Conservation (phyloP, 2,888 invertebrate species). For the Epistrophella euchroma region DNA sequence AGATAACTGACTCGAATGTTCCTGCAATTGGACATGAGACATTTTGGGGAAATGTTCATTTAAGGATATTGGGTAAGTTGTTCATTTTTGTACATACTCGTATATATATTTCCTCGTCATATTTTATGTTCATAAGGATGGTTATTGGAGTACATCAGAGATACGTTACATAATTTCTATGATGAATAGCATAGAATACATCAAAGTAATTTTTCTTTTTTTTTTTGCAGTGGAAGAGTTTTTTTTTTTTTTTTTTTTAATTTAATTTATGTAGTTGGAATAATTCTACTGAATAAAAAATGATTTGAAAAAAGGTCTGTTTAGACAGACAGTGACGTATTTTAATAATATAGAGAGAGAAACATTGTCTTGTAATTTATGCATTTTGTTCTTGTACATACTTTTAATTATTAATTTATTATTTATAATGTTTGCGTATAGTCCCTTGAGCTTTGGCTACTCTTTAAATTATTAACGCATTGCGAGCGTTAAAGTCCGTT, state of each 20-base stretch:
- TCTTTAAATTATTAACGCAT: too few species aligned
- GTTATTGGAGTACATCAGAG: neutral
- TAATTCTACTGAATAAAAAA: neutral
- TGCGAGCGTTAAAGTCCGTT: too few species aligned
- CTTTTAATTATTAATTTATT: too few species aligned
- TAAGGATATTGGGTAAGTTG: conserved; percentile 84
- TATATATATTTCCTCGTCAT: neutral
- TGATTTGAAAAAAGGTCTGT: neutral
- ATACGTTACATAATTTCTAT: neutral
- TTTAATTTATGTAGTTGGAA: neutral
- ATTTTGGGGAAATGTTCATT: conserved; percentile 90
- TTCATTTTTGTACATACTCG: conserved; percentile 8
- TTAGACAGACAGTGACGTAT: too few species aligned
- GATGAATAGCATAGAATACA: neutral
- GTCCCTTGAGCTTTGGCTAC: too few species aligned
- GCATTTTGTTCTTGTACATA: too few species aligned
- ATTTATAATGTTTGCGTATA: too few species aligned
- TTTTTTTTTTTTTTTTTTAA: neutral
- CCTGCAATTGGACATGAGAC: conserved; percentile 91
- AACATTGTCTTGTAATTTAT: too few species aligned
- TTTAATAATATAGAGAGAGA: too few species aligned
- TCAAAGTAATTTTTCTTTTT: neutral
- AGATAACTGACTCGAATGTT: conserved; percentile 89
- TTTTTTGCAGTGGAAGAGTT: neutral
- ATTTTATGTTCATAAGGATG: conserved; percentile 7